Evolutionary conservation across 2,888 invertebrate genomes (phyloP).

Genomic region (Drosophila anomalata): DNA sequence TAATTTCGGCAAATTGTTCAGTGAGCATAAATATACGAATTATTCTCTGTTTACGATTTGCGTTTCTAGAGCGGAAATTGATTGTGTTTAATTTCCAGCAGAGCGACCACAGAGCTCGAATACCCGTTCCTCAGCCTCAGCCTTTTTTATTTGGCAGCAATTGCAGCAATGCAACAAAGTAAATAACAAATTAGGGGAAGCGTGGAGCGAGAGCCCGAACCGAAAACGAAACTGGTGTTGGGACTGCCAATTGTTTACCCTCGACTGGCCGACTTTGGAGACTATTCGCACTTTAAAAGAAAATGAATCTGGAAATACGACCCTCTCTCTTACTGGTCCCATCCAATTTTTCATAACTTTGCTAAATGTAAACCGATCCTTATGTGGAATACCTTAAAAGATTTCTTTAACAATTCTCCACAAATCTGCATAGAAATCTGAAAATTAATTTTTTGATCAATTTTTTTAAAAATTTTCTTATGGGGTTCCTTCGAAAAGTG

Average conservation of each 20-base stretch:
- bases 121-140: slow-evolving; percentile 6
- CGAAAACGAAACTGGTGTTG: slow-evolving; percentile 58
- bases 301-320: too few relatives aligned
- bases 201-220: slow-evolving; percentile 50
- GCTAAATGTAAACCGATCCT: too few relatives aligned
- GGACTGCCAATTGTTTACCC: slow-evolving; percentile 45
- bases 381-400: too few relatives aligned
- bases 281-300: slow-evolving; percentile 1
- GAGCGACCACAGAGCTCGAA: slow-evolving; percentile 56
- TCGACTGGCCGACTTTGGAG: neutral
- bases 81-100: slow-evolving; percentile 79
- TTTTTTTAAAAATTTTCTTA: too few relatives aligned
- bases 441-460: too few relatives aligned
- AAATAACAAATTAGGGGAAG: slow-evolving; percentile 35
- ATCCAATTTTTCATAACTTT: too few relatives aligned
- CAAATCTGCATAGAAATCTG: too few relatives aligned
- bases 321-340: too few relatives aligned
- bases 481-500: too few relatives aligned
- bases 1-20: slow-evolving; percentile 42
- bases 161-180: slow-evolving; percentile 41
- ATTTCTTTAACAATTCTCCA: too few relatives aligned
- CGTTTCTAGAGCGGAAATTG: slow-evolving; percentile 77
- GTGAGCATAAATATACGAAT: slow-evolving; percentile 46
- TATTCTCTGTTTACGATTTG: slow-evolving; percentile 53
- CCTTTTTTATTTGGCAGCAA: slow-evolving; percentile 34